phyloP scores from a whole-genome alignment of 2,888 invertebrate genomes.

The Thereva nobilitata region DNA sequence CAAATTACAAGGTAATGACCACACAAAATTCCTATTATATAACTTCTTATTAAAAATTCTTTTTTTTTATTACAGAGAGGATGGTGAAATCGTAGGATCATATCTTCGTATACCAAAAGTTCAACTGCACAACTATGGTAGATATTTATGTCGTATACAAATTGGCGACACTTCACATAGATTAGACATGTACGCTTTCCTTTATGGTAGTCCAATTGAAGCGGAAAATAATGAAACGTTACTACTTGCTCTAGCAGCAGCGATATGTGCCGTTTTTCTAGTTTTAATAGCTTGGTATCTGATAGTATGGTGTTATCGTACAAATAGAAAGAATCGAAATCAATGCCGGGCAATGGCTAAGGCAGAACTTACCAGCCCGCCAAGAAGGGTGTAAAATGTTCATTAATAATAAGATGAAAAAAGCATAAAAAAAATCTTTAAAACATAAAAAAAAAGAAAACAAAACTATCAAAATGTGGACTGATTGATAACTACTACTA shows the following conservation, averaged over 20 bases:
- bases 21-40: not conserved
- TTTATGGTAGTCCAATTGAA: slow-evolving; percentile 41
- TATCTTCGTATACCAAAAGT: slow-evolving; percentile 68
- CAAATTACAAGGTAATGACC: slow-evolving; percentile 52
- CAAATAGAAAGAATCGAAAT: slow-evolving; percentile 24
- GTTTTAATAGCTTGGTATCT: slow-evolving; percentile 33
- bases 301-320: slow-evolving; percentile 11
- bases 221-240: slow-evolving; percentile 32
- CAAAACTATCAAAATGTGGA: too few relatives aligned
- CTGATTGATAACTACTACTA: too few relatives aligned
- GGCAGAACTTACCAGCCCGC: not conserved
- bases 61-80: slow-evolving; percentile 62
- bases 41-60: not conserved
- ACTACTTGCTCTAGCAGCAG: slow-evolving; percentile 31
- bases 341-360: slow-evolving; percentile 29
- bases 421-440: not conserved
- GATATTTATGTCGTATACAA: slow-evolving; percentile 72
- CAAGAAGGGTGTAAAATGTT: slow-evolving; percentile 22
- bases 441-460: not conserved
- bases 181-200: slow-evolving; percentile 52
- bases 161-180: slow-evolving; percentile 59
- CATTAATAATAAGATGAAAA: slow-evolving; percentile 8
- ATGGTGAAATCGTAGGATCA: slow-evolving; percentile 71
- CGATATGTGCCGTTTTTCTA: slow-evolving; percentile 25
- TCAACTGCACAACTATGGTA: slow-evolving; percentile 68